These are phyloP conservation scores for Dorcus hopei DNA, from an alignment of 2,888 invertebrate species.

Conservation along the genomic window DNA sequence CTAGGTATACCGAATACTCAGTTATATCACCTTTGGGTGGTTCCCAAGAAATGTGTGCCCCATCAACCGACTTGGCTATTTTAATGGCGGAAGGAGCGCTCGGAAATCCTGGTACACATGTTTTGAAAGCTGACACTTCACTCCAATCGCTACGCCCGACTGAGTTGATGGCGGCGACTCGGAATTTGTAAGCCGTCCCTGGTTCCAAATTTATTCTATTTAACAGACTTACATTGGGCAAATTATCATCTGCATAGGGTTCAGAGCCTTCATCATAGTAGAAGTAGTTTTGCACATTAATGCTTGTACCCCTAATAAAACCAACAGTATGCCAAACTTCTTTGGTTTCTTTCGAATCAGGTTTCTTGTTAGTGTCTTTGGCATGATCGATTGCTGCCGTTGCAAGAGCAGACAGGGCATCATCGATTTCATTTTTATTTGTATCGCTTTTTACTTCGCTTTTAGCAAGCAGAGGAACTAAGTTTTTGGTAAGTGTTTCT, in stretches of 20 bases:
- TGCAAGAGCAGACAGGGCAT: conserved; percentile 48
- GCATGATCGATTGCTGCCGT: conserved; percentile 48
- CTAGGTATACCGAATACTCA: conserved; percentile 96
- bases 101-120: conserved; percentile 93
- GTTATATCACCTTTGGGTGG: conserved; percentile 89
- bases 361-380: conserved; percentile 19
- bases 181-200: conserved; percentile 92
- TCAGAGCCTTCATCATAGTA: conserved; percentile 60
- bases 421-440: conserved; percentile 23
- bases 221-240: conserved; percentile 68
- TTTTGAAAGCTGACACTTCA: conserved; percentile 92
- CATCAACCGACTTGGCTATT: conserved; percentile 91
- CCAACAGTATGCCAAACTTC: conserved; percentile 91
- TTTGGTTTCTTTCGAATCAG: conserved; percentile 9
- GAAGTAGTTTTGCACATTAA: conserved; percentile 71
- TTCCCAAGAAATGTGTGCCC: conserved; percentile 96
- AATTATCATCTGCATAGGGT: conserved; percentile 67
- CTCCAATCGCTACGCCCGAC: conserved; percentile 90
- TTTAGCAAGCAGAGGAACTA: no score
- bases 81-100: conserved; percentile 98
- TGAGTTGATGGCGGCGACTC: conserved; percentile 91
- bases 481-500: no score
- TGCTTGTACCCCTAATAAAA: conserved; percentile 79
- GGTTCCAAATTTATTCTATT: conserved; percentile 75
- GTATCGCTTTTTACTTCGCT: not conserved